Conservation (phyloP, 1,140 invertebrate genomes). For the Berghia stephanieae region DNA sequence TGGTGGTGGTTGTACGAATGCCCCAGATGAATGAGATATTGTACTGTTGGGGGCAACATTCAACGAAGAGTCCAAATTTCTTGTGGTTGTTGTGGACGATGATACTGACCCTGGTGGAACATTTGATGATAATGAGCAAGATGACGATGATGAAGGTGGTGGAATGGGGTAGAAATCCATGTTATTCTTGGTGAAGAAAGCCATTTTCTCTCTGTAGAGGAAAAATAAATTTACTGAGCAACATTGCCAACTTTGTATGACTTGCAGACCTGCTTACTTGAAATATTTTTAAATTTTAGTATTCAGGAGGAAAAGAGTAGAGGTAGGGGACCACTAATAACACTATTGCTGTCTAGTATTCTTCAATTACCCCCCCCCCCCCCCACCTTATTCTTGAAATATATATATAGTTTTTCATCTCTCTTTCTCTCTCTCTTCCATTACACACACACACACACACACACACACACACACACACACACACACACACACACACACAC, state of each 20-base stretch:
- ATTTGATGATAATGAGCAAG: neutral
- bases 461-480: neutral
- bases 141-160: neutral
- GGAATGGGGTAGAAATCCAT: slow-evolving; percentile 80
- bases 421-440: no score
- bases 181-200: slow-evolving; percentile 87
- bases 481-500: neutral
- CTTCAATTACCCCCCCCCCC: no score
- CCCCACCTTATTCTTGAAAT: no score
- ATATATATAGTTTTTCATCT: no score
- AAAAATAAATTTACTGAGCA: slow-evolving; percentile 3
- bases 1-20: neutral
- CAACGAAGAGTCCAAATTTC: neutral
- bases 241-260: neutral
- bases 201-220: slow-evolving; percentile 88
- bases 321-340: no score
- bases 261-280: neutral
- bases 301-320: no score
- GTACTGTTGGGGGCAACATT: neutral
- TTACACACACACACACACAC: no score
- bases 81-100: neutral
- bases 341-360: no score
- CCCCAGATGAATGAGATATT: neutral
- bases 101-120: neutral
- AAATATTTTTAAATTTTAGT: neutral